Percentiles rank a stretch among this genome's conserved stretches.
Evolutionary conservation across 2,797 vertebrate species (phyloP).

Genomic region (Agapornis canus): DNA sequence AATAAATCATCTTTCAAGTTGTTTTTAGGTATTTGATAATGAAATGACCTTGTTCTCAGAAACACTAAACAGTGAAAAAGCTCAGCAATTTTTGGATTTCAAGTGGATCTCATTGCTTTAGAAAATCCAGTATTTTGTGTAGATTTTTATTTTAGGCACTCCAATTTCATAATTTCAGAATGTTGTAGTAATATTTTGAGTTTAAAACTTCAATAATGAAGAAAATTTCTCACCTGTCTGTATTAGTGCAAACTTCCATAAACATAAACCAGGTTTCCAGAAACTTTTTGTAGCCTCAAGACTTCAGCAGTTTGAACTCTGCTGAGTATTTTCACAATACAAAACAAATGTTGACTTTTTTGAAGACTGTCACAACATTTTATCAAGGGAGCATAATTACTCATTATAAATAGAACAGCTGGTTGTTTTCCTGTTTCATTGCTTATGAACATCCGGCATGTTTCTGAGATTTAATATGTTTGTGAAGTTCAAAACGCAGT

Average conservation of each 20-base stretch:
- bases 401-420: constrained; percentile 16
- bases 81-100: background rate
- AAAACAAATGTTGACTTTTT: constrained; percentile 3
- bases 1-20: background rate
- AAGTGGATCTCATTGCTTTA: background rate
- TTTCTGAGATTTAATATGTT: background rate
- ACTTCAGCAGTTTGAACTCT: background rate
- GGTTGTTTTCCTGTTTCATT: background rate
- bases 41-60: background rate
- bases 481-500: background rate
- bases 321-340: background rate
- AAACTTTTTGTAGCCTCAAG: background rate
- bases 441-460: background rate
- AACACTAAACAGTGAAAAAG: background rate
- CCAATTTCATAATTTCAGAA: background rate
- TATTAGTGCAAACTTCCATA: background rate
- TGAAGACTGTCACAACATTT: background rate
- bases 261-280: background rate
- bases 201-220: background rate
- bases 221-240: background rate
- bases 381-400: background rate
- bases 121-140: background rate
- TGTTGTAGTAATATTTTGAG: background rate
- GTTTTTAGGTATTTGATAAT: background rate
- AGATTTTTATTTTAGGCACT: background rate